Conservation (phyloP, 2,888 invertebrate genomes). For the Synanthedon tipuliformis region DNA sequence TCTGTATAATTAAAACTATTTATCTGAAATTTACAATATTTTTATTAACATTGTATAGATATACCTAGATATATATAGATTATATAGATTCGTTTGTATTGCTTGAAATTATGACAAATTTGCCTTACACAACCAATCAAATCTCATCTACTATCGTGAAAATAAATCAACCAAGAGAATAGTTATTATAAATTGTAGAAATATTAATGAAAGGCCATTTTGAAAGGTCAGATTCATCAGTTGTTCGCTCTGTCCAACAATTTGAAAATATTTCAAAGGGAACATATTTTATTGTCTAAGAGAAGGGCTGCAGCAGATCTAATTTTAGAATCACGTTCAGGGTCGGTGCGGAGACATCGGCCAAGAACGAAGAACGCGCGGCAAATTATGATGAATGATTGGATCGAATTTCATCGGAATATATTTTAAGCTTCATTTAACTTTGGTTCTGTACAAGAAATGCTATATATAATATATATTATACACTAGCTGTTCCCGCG, state of each 20-base stretch:
- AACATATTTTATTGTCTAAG: conserved; percentile 35
- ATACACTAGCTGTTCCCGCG: background rate
- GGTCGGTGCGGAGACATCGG: conserved; percentile 43
- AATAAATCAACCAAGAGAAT: too few relatives aligned
- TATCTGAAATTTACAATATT: too few relatives aligned
- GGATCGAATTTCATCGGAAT: conserved; percentile 29
- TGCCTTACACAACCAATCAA: too few relatives aligned
- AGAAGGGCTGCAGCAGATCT: conserved; percentile 29
- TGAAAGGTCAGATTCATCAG: too few relatives aligned
- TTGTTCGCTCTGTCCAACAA: background rate
- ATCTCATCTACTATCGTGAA: too few relatives aligned
- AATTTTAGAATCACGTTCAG: conserved; percentile 52
- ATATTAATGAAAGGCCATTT: too few relatives aligned
- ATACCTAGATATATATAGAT: too few relatives aligned
- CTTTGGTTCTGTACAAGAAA: background rate
- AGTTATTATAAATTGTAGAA: too few relatives aligned
- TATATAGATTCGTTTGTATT: too few relatives aligned
- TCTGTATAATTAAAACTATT: too few relatives aligned
- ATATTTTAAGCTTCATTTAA: conserved; percentile 13
- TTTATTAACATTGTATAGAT: too few relatives aligned
- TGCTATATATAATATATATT: background rate
- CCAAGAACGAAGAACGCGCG: conserved; percentile 42
- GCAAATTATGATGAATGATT: conserved; percentile 60
- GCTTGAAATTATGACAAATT: too few relatives aligned
- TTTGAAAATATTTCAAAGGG: background rate